Evolutionary conservation across 2,797 vertebrate species (phyloP).

Genomic region (Morelia viridis): DNA sequence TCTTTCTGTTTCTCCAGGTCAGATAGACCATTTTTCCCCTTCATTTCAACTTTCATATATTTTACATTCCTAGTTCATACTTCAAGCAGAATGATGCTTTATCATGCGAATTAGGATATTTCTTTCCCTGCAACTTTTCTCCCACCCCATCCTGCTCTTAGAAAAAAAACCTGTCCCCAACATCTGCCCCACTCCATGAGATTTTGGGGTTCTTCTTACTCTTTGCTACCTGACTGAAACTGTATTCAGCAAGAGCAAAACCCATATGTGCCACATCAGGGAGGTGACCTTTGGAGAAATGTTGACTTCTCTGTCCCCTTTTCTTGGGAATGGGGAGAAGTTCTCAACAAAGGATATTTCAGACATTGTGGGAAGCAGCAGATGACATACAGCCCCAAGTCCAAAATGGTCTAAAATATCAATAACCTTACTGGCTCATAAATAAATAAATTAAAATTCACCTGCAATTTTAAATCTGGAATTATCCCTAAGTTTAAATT

Average conservation of each 20-base stretch:
- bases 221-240: not conserved
- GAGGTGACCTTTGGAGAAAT: not conserved
- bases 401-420: too few relatives aligned
- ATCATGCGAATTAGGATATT: not conserved
- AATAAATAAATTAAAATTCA: too few relatives aligned
- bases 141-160: not conserved
- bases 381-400: too few relatives aligned
- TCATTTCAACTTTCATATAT: not conserved
- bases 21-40: rapidly evolving
- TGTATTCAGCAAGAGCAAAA: not conserved
- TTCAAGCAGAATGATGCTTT: not conserved
- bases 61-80: not conserved
- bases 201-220: not conserved
- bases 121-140: not conserved
- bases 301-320: not conserved
- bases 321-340: not conserved
- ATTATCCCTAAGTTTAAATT: too few relatives aligned
- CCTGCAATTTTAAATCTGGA: too few relatives aligned
- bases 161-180: not conserved
- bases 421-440: too few relatives aligned
- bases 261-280: not conserved
- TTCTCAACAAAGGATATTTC: too few relatives aligned
- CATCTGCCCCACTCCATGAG: not conserved
- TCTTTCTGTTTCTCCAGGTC: not conserved
- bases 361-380: too few relatives aligned